phyloP scores from a whole-genome alignment of 2,888 invertebrate genomes.

The Epicampocera succincta region DNA sequence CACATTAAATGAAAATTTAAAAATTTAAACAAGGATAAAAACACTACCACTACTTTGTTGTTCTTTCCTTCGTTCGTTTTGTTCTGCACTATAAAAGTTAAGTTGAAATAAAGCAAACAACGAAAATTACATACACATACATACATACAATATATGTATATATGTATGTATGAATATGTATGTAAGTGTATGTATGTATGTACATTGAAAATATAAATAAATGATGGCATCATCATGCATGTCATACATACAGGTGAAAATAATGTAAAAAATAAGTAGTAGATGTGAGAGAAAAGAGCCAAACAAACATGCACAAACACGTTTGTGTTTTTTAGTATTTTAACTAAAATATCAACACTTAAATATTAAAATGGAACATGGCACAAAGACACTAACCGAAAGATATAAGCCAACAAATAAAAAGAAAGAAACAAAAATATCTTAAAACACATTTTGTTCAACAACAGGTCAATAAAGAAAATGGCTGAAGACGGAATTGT shows the following conservation, averaged over 20 bases:
- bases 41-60: conserved; percentile 8
- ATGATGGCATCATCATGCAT: conserved; percentile 52
- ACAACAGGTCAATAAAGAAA: conserved; percentile 60
- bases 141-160: conserved; percentile 51
- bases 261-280: background rate
- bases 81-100: conserved; percentile 41
- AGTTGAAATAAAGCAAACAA: conserved; percentile 53
- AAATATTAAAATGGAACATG: conserved; percentile 61
- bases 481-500: background rate
- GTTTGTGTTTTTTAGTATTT: conserved; percentile 37
- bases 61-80: background rate
- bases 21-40: conserved; percentile 63
- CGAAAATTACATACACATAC: conserved; percentile 6
- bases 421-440: conserved; percentile 9
- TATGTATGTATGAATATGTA: conserved; percentile 49
- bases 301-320: conserved; percentile 51
- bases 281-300: background rate
- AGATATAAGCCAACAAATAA: background rate
- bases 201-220: conserved; percentile 56
- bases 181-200: conserved; percentile 8
- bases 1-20: conserved; percentile 64
- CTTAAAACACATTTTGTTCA: conserved; percentile 22
- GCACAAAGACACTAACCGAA: conserved; percentile 20
- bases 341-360: conserved; percentile 60
- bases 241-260: conserved; percentile 42